Evolutionary conservation across 2,888 invertebrate species (phyloP).

Genomic region (Plebejus melissa): DNA sequence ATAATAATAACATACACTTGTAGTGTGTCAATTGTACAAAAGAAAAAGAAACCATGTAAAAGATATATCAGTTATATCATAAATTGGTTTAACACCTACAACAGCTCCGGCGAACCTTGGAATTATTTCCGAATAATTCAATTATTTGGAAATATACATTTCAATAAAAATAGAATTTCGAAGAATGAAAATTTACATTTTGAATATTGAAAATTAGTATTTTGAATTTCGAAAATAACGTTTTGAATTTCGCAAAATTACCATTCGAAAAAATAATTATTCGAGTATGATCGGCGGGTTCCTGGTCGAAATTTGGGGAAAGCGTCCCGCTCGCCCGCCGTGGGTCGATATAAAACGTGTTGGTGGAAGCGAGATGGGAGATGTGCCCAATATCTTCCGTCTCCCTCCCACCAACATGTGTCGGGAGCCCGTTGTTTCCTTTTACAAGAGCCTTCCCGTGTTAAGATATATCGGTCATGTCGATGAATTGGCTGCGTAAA

Average conservation of each 20-base stretch:
- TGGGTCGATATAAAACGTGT: constrained; percentile 41
- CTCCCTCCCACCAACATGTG: constrained; percentile 37
- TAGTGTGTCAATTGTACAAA: constrained; percentile 21
- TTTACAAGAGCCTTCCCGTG: constrained; percentile 33
- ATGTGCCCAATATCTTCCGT: constrained; percentile 33
- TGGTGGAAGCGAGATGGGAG: neutral
- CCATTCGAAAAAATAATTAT: neutral
- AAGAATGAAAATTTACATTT: neutral
- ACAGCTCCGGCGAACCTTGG: neutral
- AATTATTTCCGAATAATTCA: neutral
- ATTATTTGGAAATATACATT: neutral
- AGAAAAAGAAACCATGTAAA: constrained; percentile 16
- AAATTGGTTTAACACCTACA: constrained; percentile 5
- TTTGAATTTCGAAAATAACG: neutral
- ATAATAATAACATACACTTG: neutral
- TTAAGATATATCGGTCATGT: constrained; percentile 28
- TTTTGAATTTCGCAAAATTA: neutral
- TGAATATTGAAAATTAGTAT: neutral
- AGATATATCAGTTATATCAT: constrained; percentile 12
- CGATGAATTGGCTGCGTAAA: constrained; percentile 8
- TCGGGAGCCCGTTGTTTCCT: constrained; percentile 35
- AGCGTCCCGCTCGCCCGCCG: constrained; percentile 33
- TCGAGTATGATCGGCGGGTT: constrained; percentile 34
- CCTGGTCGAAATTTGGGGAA: constrained; percentile 40
- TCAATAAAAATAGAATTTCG: neutral